Base-by-base conservation (phyloP, 2,888 invertebrate genomes). In the Eupithecia exiguata region DNA sequence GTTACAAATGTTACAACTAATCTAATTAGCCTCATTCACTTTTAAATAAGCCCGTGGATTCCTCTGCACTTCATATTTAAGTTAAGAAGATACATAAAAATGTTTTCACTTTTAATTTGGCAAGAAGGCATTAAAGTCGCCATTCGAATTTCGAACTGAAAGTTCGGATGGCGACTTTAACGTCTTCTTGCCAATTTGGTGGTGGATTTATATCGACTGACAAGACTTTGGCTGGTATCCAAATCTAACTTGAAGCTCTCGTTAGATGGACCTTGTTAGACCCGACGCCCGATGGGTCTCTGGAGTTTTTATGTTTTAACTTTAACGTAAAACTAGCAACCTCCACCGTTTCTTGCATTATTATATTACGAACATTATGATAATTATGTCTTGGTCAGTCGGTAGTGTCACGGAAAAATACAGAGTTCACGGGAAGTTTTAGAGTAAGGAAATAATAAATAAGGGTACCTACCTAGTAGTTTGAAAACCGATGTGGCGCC, bases 211-310 rank as follows among this genome's bases (percentile, higher is more conserved):
- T 87, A 83, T 83, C 81, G 83, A 84, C 78, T 80, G 85, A 83
- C 84, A 81, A 81, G 82, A 80, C 80, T 84, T 88, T 91, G 91
- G 91, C 88, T 78, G 74, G 69, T 69, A 77, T 89, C 90, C 90
- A 91, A 89, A 85, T 87, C 84, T 84, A 84, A 84, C 84, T 79
- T 84, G 83, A 82, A 82, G 82, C 85, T 84, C 81, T 79, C 75
- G 85, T 83, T 86, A 84, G 82, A 84, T 38, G 78, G 77, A 78
- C 77, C 78, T 74, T 70, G 69, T 40, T 70, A 63, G 70, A 63
- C 38, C 63, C 36, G 7, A 65, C 38, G 38, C 30, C 30, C 30
- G 21, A 25, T 25, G 5, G 12, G 0, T 14, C 25, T 12, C 0
- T 10, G 21, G 0, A 25, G 58, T 4, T 58, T 58, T 58, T 25